Percentiles rank a stretch among this genome's conserved stretches.
These are phyloP conservation scores for Drosophila oshimai DNA, from an alignment of 1,140 invertebrate genomes.

Conservation along the genomic window DNA sequence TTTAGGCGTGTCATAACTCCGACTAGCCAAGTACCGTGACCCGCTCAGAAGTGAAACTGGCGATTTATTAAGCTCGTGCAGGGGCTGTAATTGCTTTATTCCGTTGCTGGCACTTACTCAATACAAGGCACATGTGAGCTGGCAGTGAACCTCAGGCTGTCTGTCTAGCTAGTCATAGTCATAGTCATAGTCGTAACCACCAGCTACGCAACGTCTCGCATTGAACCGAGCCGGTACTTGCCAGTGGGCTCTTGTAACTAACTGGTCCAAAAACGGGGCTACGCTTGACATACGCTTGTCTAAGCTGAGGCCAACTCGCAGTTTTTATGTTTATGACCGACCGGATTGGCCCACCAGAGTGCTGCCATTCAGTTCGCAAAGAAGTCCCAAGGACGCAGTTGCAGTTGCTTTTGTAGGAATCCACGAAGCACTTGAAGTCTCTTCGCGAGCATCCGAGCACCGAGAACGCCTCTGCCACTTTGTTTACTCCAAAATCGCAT, in stretches of 20 bases:
- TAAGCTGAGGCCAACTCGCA: slow-evolving; percentile 15
- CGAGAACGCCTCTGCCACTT: slow-evolving; percentile 14
- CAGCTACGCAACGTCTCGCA: slow-evolving; percentile 27
- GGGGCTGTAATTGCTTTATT: slow-evolving; percentile 8
- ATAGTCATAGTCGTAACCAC: slow-evolving; percentile 22
- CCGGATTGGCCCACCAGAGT: background rate
- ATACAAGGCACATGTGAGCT: slow-evolving; percentile 7
- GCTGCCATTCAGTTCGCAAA: slow-evolving; percentile 11
- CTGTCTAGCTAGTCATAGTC: slow-evolving; percentile 19
- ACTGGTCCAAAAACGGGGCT: slow-evolving; percentile 22
- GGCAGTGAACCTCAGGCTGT: slow-evolving; percentile 42
- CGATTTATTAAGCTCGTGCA: slow-evolving; percentile 17
- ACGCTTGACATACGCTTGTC: slow-evolving; percentile 24
- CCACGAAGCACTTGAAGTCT: too few relatives aligned
- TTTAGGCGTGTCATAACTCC: slow-evolving; percentile 1
- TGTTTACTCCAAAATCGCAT: slow-evolving; percentile 27
- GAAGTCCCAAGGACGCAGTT: slow-evolving; percentile 4
- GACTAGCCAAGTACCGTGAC: slow-evolving; percentile 19
- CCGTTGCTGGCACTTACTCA: slow-evolving; percentile 23
- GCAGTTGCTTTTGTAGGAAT: background rate
- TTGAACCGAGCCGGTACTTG: slow-evolving; percentile 1
- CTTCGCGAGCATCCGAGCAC: background rate
- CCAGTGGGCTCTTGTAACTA: background rate
- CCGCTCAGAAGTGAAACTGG: slow-evolving; percentile 21
- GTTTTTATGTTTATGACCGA: background rate